Evolutionary conservation across 2,797 vertebrate species (phyloP).

Genomic region (Pipistrellus pipistrellus): DNA sequence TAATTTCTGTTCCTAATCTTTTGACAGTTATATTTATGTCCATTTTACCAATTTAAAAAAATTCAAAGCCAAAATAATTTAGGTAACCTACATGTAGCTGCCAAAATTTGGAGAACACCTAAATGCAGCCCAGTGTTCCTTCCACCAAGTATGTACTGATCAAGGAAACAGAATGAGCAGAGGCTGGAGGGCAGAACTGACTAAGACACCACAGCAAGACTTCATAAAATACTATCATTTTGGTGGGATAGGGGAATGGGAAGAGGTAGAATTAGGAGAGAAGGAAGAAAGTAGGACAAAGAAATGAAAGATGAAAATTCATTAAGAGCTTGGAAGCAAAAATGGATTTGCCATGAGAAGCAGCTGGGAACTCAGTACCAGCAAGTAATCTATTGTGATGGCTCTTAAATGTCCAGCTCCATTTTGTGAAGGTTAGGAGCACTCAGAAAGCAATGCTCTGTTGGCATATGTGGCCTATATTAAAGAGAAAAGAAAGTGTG

Average conservation of each 20-base stretch:
- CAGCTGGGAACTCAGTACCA: neutral
- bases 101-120: neutral
- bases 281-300: neutral
- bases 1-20: neutral
- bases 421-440: neutral
- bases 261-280: neutral
- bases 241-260: rapidly evolving
- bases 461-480: neutral
- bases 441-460: neutral
- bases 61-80: neutral
- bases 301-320: neutral
- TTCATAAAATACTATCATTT: neutral
- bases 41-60: neutral
- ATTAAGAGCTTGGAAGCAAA: neutral
- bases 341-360: neutral
- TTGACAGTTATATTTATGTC: neutral
- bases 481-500: neutral
- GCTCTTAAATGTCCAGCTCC: neutral
- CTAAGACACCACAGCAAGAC: neutral
- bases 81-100: neutral
- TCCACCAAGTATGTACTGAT: neutral
- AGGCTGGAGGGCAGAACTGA: neutral
- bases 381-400: neutral
- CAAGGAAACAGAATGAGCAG: neutral
- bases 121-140: neutral